These are phyloP conservation scores for Carassius auratus DNA, from an alignment of 2,113 vertebrate species.

Conservation along the genomic window DNA sequence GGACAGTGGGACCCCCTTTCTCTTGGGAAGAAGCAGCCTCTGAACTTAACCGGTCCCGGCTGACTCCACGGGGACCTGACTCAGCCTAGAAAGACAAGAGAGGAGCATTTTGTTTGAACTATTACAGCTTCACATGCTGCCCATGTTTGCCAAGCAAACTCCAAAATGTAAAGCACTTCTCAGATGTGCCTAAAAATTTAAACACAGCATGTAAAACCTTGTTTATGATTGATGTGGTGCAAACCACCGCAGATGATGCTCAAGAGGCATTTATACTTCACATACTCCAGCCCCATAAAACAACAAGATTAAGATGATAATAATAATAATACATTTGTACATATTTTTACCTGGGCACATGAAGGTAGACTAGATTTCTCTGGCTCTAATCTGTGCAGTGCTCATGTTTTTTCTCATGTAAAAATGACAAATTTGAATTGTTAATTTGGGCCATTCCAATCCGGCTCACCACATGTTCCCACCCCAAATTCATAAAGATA, in stretches of 20 bases:
- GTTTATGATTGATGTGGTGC: neutral
- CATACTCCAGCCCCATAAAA: too few species aligned
- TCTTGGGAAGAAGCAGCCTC: constrained; percentile 87
- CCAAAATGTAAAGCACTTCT: neutral
- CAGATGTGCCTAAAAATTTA: neutral
- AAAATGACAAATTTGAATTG: too few species aligned
- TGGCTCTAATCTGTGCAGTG: too few species aligned
- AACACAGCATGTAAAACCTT: neutral
- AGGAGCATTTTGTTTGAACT: constrained; percentile 16
- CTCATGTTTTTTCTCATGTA: too few species aligned
- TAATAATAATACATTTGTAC: too few species aligned
- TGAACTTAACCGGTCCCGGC: constrained; percentile 85
- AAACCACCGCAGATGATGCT: neutral
- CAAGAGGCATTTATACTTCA: too few species aligned
- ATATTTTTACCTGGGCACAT: too few species aligned
- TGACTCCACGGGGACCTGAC: constrained; percentile 79
- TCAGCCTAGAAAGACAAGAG: constrained; percentile 75
- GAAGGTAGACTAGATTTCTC: too few species aligned
- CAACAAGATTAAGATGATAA: too few species aligned
- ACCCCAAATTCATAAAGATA: too few species aligned
- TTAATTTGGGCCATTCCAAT: too few species aligned
- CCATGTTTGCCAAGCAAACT: neutral
- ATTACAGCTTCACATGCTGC: neutral
- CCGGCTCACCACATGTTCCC: too few species aligned
- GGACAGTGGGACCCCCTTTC: constrained; percentile 86